Evolutionary conservation across 2,113 vertebrate species (phyloP).

Genomic region (Channa maculata): DNA sequence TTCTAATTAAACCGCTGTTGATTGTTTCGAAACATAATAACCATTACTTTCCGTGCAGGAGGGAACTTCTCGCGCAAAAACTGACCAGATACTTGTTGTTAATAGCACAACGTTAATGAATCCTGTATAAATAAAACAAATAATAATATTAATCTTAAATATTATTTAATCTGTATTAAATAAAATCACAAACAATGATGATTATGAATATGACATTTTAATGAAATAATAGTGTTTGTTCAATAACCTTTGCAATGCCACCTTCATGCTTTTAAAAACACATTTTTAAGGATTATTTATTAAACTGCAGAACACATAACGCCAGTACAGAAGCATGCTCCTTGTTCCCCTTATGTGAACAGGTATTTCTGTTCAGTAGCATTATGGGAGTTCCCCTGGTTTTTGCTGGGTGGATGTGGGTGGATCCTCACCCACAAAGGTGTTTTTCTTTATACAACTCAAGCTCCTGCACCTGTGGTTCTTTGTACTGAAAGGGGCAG

Average conservation of each 20-base stretch:
- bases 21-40: neutral
- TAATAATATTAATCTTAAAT: no score
- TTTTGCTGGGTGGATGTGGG: conserved; percentile 8
- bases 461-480: neutral
- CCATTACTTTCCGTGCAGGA: neutral
- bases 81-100: neutral
- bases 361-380: conserved; percentile 22
- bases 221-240: no score
- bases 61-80: neutral
- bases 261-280: neutral
- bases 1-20: neutral
- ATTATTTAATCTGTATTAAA: no score
- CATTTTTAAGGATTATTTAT: no score
- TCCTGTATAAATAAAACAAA: no score
- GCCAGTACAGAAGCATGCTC: neutral
- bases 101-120: neutral
- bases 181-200: no score
- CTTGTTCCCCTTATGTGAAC: conserved; percentile 20
- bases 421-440: neutral
- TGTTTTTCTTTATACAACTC: neutral
- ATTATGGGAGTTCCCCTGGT: conserved; percentile 40
- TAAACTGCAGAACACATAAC: no score
- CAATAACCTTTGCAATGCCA: no score
- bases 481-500: neutral
- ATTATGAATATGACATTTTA: no score